A percentile compares a stretch with the other conserved stretches of the same genome.
Conservation (phyloP, 2,113 vertebrate species). For the Morone saxatilis region DNA sequence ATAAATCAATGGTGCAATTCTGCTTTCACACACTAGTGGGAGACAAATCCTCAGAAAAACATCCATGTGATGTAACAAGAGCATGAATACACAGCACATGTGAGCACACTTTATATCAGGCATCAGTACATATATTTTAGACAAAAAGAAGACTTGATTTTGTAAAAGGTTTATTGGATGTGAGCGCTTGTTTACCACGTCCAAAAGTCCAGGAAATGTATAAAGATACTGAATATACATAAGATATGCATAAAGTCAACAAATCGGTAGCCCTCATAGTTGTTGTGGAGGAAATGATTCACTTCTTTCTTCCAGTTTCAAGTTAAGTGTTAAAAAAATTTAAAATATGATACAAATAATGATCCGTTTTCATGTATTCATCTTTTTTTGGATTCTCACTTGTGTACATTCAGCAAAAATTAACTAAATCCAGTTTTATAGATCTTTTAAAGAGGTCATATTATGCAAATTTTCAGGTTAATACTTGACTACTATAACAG, state of each 20-base stretch:
- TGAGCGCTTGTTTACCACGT: slow-evolving; percentile 43
- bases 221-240: slow-evolving; percentile 60
- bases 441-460: not conserved
- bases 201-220: slow-evolving; percentile 60
- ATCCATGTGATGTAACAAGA: not conserved
- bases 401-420: not conserved
- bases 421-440: not conserved
- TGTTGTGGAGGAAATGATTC: not conserved
- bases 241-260: slow-evolving; percentile 39
- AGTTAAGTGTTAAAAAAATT: not conserved
- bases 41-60: slow-evolving; percentile 25
- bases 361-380: not conserved
- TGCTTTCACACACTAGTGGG: slow-evolving; percentile 36
- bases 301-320: not conserved
- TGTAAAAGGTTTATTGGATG: slow-evolving; percentile 74
- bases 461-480: too few relatives aligned
- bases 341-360: not conserved
- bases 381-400: not conserved
- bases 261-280: slow-evolving; percentile 1
- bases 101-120: too few relatives aligned
- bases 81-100: not conserved
- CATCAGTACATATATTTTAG: not conserved
- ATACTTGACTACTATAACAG: too few relatives aligned
- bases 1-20: slow-evolving; percentile 1
- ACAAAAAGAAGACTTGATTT: slow-evolving; percentile 16